Percentiles rank a stretch among this genome's conserved stretches.
phyloP scores from a whole-genome alignment of 1,140 invertebrate species.

The Periplaneta americana region DNA sequence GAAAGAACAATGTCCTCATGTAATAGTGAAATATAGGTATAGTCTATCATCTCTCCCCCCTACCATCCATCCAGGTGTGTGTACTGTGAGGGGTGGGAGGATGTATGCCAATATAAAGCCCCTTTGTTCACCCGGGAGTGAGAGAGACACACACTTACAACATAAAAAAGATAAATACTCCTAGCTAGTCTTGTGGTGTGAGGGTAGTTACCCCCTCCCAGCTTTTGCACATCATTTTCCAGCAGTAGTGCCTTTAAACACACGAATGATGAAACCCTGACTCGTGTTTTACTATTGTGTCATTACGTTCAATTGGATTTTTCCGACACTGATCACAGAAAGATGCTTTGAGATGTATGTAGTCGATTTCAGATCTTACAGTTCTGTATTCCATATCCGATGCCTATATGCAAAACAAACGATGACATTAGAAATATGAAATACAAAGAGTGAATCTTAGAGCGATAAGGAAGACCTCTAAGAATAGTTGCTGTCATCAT shows the following conservation, averaged over 20 bases:
- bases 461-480: too few species aligned
- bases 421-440: too few species aligned
- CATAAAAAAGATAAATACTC: background rate
- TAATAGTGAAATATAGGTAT: slow-evolving; percentile 1
- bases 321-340: too few species aligned
- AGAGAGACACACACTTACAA: background rate
- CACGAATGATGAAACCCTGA: background rate
- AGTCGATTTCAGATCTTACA: too few species aligned
- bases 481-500: too few species aligned
- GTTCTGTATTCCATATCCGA: too few species aligned
- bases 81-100: background rate
- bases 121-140: background rate
- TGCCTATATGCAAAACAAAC: too few species aligned
- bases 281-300: too few species aligned
- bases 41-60: background rate
- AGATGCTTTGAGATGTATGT: too few species aligned
- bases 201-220: background rate
- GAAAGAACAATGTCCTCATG: slow-evolving; percentile 7
- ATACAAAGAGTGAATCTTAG: too few species aligned
- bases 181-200: background rate
- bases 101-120: background rate
- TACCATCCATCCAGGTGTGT: background rate
- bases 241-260: background rate
- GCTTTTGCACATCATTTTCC: background rate
- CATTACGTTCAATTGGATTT: too few species aligned